These are phyloP conservation scores for Riparia riparia DNA, from an alignment of 2,113 vertebrate genomes.

Conservation along the genomic window DNA sequence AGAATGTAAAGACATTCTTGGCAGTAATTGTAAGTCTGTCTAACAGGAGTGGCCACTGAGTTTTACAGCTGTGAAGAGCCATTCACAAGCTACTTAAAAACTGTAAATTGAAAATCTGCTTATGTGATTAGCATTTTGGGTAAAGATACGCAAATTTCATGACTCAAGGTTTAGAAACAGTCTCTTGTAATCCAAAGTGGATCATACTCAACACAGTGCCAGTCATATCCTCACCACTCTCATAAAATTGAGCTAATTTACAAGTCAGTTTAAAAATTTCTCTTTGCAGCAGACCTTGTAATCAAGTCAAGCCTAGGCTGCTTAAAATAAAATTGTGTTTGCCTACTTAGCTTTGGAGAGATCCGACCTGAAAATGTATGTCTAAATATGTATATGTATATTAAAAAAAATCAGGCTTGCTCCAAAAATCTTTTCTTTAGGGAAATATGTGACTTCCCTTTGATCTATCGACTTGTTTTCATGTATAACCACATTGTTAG, in stretches of 20 bases:
- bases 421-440: not conserved
- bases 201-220: not conserved
- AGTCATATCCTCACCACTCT: not conserved
- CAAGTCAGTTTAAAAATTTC: not conserved
- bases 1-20: conserved; percentile 1
- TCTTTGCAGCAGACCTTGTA: not conserved
- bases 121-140: not conserved
- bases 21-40: not conserved
- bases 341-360: not conserved
- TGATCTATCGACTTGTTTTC: not conserved
- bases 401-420: not conserved
- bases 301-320: not conserved
- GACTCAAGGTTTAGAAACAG: not conserved
- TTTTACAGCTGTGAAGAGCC: conserved; percentile 10
- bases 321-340: not conserved
- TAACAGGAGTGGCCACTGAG: not conserved
- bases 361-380: not conserved
- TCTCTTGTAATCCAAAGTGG: not conserved
- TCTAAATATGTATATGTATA: not conserved
- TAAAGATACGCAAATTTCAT: not conserved
- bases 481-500: not conserved
- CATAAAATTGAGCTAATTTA: not conserved
- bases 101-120: not conserved
- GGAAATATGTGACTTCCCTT: not conserved
- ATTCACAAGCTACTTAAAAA: not conserved